Percentiles rank a stretch among this genome's conserved stretches.
phyloP scores from a whole-genome alignment of 2,888 invertebrate species.

The Polylopha cassiicola region DNA sequence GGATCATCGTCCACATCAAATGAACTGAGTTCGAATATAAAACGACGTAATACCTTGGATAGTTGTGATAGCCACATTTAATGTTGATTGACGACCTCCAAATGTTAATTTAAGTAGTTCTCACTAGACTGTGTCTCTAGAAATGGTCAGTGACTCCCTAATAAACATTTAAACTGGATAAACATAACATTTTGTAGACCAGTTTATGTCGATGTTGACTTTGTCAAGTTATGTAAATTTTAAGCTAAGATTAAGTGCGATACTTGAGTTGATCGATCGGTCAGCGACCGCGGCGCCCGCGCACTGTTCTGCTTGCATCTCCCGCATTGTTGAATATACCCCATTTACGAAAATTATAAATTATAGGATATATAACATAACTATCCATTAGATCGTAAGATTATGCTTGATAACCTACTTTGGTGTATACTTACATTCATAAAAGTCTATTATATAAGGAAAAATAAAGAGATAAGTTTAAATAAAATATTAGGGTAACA shows the following conservation, averaged over 20 bases:
- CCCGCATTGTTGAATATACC: constrained; percentile 5
- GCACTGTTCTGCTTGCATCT: constrained; percentile 8
- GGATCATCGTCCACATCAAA: constrained; percentile 36
- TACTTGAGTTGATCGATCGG: constrained; percentile 56
- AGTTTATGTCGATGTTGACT: constrained; percentile 59
- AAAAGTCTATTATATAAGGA: too few species aligned
- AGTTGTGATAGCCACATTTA: constrained; percentile 1
- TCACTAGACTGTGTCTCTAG: background rate
- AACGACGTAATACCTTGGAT: background rate
- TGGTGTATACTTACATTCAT: too few species aligned
- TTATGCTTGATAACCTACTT: too few species aligned
- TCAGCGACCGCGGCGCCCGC: constrained; percentile 59
- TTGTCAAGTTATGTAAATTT: constrained; percentile 73
- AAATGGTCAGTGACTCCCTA: constrained; percentile 45
- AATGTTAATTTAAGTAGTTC: background rate
- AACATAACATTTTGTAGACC: constrained; percentile 54
- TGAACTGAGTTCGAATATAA: constrained; percentile 1
- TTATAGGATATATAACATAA: too few species aligned
- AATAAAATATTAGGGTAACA: too few species aligned
- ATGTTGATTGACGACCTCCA: background rate
- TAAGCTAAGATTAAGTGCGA: constrained; percentile 58
- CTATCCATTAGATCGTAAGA: too few species aligned
- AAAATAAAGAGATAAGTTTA: too few species aligned
- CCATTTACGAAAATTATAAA: too few species aligned
- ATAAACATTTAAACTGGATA: constrained; percentile 38